Conservation (phyloP, 2,888 invertebrate species). For the Chironomus riparius region DNA sequence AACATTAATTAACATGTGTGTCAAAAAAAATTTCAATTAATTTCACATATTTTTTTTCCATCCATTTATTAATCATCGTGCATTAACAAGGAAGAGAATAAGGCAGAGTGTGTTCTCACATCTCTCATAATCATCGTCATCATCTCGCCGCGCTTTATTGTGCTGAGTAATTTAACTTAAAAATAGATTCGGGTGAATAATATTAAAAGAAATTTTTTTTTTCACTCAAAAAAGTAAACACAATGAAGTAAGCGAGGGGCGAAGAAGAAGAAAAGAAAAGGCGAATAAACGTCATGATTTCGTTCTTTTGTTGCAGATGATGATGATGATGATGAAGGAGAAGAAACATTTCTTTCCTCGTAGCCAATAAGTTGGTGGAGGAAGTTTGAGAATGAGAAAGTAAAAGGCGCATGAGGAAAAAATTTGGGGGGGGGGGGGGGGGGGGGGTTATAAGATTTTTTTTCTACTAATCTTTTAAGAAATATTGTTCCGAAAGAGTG, state of each 20-base stretch:
- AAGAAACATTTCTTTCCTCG: background rate
- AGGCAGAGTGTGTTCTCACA: background rate
- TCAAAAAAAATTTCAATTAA: too few relatives aligned
- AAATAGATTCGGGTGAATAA: background rate
- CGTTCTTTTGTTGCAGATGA: background rate
- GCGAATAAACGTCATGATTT: background rate
- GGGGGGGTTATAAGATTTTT: too few relatives aligned
- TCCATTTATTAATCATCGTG: too few relatives aligned
- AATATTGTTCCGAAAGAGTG: too few relatives aligned
- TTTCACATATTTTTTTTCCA: too few relatives aligned
- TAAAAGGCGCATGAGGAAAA: too few relatives aligned
- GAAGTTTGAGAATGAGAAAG: background rate
- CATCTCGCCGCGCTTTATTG: background rate
- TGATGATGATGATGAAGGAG: background rate
- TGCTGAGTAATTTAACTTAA: slow-evolving; percentile 3
- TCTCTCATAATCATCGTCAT: background rate
- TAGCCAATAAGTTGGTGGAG: background rate
- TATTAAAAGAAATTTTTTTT: background rate
- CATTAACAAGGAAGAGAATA: too few relatives aligned
- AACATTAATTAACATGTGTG: too few relatives aligned
- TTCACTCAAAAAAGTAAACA: background rate
- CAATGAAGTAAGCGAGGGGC: background rate
- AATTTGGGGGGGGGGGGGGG: too few relatives aligned
- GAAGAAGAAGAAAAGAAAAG: background rate
- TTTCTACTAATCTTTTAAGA: too few relatives aligned